These are phyloP conservation scores for Drosophila gaucha DNA, from an alignment of 2,888 invertebrate genomes.

Conservation along the genomic window DNA sequence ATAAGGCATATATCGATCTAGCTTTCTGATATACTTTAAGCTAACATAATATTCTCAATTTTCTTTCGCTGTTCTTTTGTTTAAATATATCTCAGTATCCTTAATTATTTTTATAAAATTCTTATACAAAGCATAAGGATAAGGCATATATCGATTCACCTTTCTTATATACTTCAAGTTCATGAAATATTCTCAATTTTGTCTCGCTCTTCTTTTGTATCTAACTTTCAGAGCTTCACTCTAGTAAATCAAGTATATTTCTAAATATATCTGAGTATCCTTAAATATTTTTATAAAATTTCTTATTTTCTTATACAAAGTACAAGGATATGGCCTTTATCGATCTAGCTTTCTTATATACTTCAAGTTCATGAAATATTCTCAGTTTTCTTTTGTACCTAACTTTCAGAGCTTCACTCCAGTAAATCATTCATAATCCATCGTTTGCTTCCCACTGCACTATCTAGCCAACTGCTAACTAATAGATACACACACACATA, in stretches of 20 bases:
- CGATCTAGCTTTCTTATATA: not conserved
- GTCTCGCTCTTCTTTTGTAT: too few relatives aligned
- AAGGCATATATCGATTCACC: too few relatives aligned
- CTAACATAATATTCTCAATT: slow-evolving; percentile 4
- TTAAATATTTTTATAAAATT: not conserved
- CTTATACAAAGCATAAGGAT: too few relatives aligned
- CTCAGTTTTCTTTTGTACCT: not conserved
- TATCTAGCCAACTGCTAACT: slow-evolving; percentile 54
- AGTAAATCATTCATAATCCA: slow-evolving; percentile 72
- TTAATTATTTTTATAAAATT: too few relatives aligned
- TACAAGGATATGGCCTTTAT: not conserved
- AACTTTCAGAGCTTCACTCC: slow-evolving; percentile 3
- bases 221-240: too few relatives aligned
- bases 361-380: slow-evolving; percentile 4
- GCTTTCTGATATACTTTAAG: not conserved
- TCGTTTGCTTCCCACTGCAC: slow-evolving; percentile 46
- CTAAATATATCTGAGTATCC: too few relatives aligned
- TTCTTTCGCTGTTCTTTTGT: too few relatives aligned
- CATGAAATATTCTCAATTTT: slow-evolving; percentile 6
- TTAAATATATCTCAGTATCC: too few relatives aligned
- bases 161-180: not conserved
- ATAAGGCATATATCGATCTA: not conserved
- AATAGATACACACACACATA: slow-evolving; percentile 44
- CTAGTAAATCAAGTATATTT: too few relatives aligned
- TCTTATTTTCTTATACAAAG: not conserved